Conservation (phyloP, 2,888 invertebrate species). For the Drosophila kanekoi region DNA sequence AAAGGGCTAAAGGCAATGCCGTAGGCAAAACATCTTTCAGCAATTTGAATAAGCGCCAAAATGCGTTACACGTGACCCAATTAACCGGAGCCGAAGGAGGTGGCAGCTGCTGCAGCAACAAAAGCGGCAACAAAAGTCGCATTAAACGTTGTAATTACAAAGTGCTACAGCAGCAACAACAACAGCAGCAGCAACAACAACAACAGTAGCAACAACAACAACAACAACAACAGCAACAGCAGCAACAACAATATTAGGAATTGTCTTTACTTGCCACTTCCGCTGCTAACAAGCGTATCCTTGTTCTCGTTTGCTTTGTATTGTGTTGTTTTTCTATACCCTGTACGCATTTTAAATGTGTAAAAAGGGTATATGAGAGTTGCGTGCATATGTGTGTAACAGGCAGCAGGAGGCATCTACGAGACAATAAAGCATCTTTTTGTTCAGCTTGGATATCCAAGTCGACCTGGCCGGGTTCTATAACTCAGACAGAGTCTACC, state of each 20-base stretch:
- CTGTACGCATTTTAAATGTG: too few species aligned
- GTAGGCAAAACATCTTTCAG: slow-evolving; percentile 57
- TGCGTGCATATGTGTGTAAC: too few species aligned
- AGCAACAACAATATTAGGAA: slow-evolving; percentile 27
- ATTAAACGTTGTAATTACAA: slow-evolving; percentile 76
- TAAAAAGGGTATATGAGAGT: too few species aligned
- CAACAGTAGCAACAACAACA: slow-evolving; percentile 2
- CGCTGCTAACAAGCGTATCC: slow-evolving; percentile 73
- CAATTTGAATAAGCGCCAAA: slow-evolving; percentile 72
- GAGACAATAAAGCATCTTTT: too few species aligned
- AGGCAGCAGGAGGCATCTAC: too few species aligned
- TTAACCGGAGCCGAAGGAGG: slow-evolving; percentile 34
- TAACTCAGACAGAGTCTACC: too few species aligned
- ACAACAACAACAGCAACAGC: slow-evolving; percentile 2
- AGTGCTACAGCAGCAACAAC: slow-evolving; percentile 32
- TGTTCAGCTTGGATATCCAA: too few species aligned
- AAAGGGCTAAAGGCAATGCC: slow-evolving; percentile 56
- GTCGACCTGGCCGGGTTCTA: too few species aligned
- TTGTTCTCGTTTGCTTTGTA: slow-evolving; percentile 39
- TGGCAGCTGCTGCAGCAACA: slow-evolving; percentile 6
- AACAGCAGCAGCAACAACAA: slow-evolving; percentile 3
- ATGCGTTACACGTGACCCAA: slow-evolving; percentile 67
- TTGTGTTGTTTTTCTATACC: too few species aligned
- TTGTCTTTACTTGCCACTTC: slow-evolving; percentile 61
- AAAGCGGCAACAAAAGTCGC: slow-evolving; percentile 53